These are phyloP conservation scores for Wiebesia pumilae DNA, from an alignment of 1,140 invertebrate genomes.

Conservation along the genomic window DNA sequence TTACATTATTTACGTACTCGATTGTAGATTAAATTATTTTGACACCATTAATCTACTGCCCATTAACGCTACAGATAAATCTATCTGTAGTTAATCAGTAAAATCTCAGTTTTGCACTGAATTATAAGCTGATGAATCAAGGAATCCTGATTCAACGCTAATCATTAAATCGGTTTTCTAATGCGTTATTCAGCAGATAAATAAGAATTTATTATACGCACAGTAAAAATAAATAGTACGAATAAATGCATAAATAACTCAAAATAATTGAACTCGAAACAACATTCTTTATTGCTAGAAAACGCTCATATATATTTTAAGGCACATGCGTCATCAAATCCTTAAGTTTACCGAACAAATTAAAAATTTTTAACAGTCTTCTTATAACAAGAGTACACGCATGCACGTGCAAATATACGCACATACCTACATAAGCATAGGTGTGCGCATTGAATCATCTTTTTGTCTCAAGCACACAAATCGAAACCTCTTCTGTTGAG, in stretches of 20 bases:
- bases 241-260: not conserved
- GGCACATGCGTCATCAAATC: not conserved
- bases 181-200: too few relatives aligned
- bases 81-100: too few relatives aligned
- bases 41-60: too few relatives aligned
- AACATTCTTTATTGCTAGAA: not conserved
- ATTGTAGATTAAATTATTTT: too few relatives aligned
- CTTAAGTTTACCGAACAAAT: not conserved
- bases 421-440: not conserved
- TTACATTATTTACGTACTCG: too few relatives aligned
- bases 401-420: not conserved
- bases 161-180: too few relatives aligned
- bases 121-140: too few relatives aligned
- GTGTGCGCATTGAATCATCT: not conserved
- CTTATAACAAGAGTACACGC: not conserved
- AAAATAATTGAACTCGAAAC: not conserved
- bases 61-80: too few relatives aligned
- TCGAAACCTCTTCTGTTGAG: slow-evolving; percentile 13
- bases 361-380: not conserved
- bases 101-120: too few relatives aligned
- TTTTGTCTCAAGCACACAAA: slow-evolving; percentile 1
- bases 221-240: too few relatives aligned
- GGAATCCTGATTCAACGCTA: too few relatives aligned
- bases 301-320: slow-evolving; percentile 2
- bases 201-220: too few relatives aligned